Base-by-base conservation (phyloP, 2,888 invertebrate genomes). In the Halictus quadricinctus region DNA sequence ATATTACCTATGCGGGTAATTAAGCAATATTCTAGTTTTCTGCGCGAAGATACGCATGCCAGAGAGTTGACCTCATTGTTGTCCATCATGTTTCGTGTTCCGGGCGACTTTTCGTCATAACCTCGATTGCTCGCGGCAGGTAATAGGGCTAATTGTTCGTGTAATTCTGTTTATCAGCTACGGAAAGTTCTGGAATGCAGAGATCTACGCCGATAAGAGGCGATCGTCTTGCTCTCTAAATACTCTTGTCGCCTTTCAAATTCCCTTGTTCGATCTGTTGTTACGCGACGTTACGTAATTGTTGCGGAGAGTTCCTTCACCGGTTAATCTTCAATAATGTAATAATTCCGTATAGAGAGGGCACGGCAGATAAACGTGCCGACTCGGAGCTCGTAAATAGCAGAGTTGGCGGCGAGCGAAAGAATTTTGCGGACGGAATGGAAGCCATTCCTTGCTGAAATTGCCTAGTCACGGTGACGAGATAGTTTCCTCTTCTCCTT, bases 401-500 rank as follows among this genome's bases (percentile, higher is more conserved):
- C 8, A 21, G 21, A 54, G 21, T 8, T 54, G 54, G 8, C 21
- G 8, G 8, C 54, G 54, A 21, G 8, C 21, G 54, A 10, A 54
- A 54, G 54, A 54, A 21, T 54, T 54, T 66, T 3, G 6, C 18
- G 15, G 15, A 7, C 18, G 66, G 5, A 69, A 41, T 69, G 15
- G 41, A 41, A 69, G 36, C 18, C 41, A 12, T 43, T 13, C 60
- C 21, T 21, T n/a, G 25, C 21, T 15, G 54, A 80, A 80, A n/a
- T 43, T 77, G 84, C 84, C 41, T 48, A 88, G 88, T 89, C 89
- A 89, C 66, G 66, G 36, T 89, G 89, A 88, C 83, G 41, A 60
- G 13, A 1, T 60, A 48, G 64, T 54, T 54, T 10, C 41, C 21
- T 25, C 46, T 7, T 50, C 72, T 12, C 12, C 36, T n/a, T 36